Evolutionary conservation across 2,797 vertebrate species (phyloP).

Genomic region (Meriones psammophilus): DNA sequence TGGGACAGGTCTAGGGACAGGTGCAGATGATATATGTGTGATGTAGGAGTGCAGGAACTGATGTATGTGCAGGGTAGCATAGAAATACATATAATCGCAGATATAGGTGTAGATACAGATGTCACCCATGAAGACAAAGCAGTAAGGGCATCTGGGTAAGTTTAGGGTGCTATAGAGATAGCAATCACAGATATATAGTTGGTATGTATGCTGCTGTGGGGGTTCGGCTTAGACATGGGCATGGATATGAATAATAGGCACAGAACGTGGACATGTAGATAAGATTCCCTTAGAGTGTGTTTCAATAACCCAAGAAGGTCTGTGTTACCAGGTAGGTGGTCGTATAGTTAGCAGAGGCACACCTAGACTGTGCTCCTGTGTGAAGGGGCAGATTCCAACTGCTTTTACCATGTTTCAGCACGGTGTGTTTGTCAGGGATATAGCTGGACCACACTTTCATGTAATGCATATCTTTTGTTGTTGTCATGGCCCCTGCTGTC

Average conservation of each 20-base stretch:
- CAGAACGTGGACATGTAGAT: neutral
- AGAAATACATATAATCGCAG: neutral
- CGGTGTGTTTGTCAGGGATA: neutral
- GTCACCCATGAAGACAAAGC: neutral
- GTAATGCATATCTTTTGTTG: neutral
- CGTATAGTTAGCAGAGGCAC: neutral
- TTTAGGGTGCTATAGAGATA: neutral
- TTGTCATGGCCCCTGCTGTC: neutral
- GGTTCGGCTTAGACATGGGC: neutral
- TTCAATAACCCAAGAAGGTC: neutral
- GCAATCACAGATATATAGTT: neutral
- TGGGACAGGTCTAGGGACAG: neutral
- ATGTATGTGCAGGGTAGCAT: neutral
- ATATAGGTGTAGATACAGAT: neutral
- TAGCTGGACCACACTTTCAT: too few relatives aligned
- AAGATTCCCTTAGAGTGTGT: neutral
- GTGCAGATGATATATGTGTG: neutral
- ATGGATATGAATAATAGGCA: neutral
- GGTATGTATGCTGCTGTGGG: neutral
- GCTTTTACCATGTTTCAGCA: too few relatives aligned
- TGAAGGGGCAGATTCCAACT: neutral
- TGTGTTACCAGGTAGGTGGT: neutral
- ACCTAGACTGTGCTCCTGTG: fast-evolving
- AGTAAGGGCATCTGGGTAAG: neutral
- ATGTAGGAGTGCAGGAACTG: too few relatives aligned